Conservation (phyloP, 2,797 vertebrate species). For the Aplochiton taeniatus region DNA sequence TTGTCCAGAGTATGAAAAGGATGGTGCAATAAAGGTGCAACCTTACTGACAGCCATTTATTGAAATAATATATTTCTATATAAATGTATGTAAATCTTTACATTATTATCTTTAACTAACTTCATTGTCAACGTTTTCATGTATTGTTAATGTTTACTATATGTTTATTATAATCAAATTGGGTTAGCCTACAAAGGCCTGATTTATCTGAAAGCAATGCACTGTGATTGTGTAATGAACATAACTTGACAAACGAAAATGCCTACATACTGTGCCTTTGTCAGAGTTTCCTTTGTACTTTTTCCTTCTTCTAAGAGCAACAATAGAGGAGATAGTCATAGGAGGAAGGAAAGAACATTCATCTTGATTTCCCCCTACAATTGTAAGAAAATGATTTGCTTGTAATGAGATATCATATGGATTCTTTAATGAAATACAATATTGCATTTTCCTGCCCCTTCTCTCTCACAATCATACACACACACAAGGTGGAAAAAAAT, state of each 20-base stretch:
- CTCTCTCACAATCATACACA: conserved; percentile 12
- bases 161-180: too few relatives aligned
- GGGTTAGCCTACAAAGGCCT: too few relatives aligned
- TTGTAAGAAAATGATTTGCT: conserved; percentile 66
- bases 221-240: conserved; percentile 15
- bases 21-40: too few relatives aligned
- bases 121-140: too few relatives aligned
- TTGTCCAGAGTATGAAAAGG: too few relatives aligned
- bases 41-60: too few relatives aligned
- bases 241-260: conserved; percentile 37
- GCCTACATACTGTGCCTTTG: conserved; percentile 34
- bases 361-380: conserved; percentile 55
- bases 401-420: conserved; percentile 73
- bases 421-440: conserved; percentile 64
- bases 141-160: too few relatives aligned
- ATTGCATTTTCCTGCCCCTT: conserved; percentile 19
- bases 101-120: too few relatives aligned
- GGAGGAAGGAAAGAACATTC: conserved; percentile 59
- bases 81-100: too few relatives aligned
- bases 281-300: conserved; percentile 28
- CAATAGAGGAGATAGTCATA: conserved; percentile 64
- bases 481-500: conserved; percentile 50
- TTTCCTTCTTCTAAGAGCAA: conserved; percentile 50
- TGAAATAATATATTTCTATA: too few relatives aligned
- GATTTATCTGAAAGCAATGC: conserved; percentile 19